phyloP scores from a whole-genome alignment of 2,888 invertebrate species.

The Malacosoma neustria region DNA sequence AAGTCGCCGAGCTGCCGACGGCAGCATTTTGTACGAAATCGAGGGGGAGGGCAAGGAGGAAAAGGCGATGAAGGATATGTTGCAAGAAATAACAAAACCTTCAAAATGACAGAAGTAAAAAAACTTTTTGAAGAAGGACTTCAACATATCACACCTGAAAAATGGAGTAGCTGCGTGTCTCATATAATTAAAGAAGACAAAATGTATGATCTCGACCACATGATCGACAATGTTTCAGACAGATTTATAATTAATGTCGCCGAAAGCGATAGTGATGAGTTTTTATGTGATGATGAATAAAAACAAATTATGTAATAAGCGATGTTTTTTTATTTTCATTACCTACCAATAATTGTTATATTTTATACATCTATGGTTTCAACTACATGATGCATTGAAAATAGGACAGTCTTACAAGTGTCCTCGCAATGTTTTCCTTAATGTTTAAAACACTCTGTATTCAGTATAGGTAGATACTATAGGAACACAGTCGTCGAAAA shows the following conservation, averaged over 20 bases:
- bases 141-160: conserved; percentile 9
- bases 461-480: too few species aligned
- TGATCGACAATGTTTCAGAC: conserved; percentile 5
- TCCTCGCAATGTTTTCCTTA: conserved; percentile 6
- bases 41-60: too few species aligned
- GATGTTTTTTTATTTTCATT: conserved; percentile 11
- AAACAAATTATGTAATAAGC: conserved; percentile 11
- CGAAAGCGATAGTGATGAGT: conserved; percentile 10
- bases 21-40: too few species aligned
- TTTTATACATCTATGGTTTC: conserved; percentile 9
- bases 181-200: conserved; percentile 13
- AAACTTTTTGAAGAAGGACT: conserved; percentile 8
- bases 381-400: conserved; percentile 9
- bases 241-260: conserved; percentile 9
- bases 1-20: too few species aligned
- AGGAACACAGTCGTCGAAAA: conserved; percentile 11
- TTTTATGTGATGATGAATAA: too few species aligned
- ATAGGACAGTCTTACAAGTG: conserved; percentile 9
- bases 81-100: conserved; percentile 3
- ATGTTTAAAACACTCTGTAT: conserved; percentile 10
- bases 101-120: conserved; percentile 8
- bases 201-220: conserved; percentile 2
- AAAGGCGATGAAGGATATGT: conserved; percentile 4
- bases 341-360: conserved; percentile 8
- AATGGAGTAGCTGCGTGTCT: conserved; percentile 10